Evolutionary conservation across 1,140 invertebrate genomes (phyloP).

Genomic region (Drosophila tsacasi): DNA sequence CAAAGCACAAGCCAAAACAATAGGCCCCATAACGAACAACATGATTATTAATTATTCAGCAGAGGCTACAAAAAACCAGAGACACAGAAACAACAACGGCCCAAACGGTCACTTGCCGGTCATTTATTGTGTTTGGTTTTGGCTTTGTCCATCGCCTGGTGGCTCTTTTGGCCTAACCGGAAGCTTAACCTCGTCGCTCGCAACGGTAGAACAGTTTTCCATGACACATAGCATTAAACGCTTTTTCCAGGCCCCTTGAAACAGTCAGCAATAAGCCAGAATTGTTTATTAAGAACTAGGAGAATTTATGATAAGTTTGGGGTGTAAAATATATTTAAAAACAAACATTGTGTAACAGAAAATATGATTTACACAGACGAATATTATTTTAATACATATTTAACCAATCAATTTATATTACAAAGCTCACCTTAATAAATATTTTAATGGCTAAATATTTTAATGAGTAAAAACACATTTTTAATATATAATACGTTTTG

Average conservation of each 20-base stretch:
- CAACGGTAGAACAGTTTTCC: slow-evolving; percentile 55
- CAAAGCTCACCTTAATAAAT: neutral
- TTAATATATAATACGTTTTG: neutral
- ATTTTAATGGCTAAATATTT: neutral
- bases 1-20: slow-evolving; percentile 67
- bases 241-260: neutral
- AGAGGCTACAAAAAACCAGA: slow-evolving; percentile 27
- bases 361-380: neutral
- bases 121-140: slow-evolving; percentile 39
- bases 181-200: slow-evolving; percentile 43
- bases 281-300: neutral
- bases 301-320: neutral
- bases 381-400: neutral
- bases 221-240: slow-evolving; percentile 39
- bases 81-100: slow-evolving; percentile 17
- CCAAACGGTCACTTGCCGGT: slow-evolving; percentile 61
- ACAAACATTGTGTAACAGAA: no score
- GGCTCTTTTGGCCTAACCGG: slow-evolving; percentile 59
- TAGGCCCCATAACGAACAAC: slow-evolving; percentile 69
- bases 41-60: slow-evolving; percentile 77
- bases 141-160: slow-evolving; percentile 24
- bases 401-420: neutral
- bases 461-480: neutral
- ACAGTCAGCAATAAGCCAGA: neutral
- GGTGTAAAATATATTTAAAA: neutral